These are phyloP conservation scores for Oncorhynchus tshawytscha DNA, from an alignment of 2,113 vertebrate genomes.

Conservation along the genomic window DNA sequence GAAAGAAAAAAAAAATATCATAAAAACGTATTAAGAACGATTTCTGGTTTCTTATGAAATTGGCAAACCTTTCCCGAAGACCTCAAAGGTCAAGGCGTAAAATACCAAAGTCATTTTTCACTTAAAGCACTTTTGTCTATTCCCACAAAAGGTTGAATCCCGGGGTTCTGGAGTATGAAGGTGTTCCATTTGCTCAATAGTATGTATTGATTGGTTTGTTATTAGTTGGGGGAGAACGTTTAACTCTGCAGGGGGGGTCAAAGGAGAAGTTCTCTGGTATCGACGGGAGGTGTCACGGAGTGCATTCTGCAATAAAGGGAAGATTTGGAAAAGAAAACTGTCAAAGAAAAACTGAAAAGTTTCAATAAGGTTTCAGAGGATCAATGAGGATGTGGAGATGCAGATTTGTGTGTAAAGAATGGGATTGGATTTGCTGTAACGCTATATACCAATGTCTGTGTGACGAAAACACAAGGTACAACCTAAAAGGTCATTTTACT, in stretches of 20 bases:
- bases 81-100: slow-evolving; percentile 36
- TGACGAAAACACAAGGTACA: too few relatives aligned
- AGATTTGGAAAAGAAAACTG: slow-evolving; percentile 17
- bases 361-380: too few relatives aligned
- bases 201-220: slow-evolving; percentile 59
- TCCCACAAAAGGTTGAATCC: slow-evolving; percentile 37
- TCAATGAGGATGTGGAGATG: too few relatives aligned
- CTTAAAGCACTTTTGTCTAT: slow-evolving; percentile 28
- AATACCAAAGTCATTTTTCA: slow-evolving; percentile 46
- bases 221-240: slow-evolving; percentile 46
- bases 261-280: slow-evolving; percentile 23
- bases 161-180: slow-evolving; percentile 18
- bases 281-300: slow-evolving; percentile 7
- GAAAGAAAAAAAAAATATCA: slow-evolving; percentile 2
- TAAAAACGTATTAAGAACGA: slow-evolving; percentile 34
- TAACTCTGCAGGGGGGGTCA: slow-evolving; percentile 23
- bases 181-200: slow-evolving; percentile 37
- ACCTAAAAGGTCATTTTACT: not conserved
- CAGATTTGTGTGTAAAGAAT: too few relatives aligned
- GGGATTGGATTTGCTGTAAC: too few relatives aligned
- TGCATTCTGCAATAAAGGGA: slow-evolving; percentile 26
- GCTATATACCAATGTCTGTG: too few relatives aligned
- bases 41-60: slow-evolving; percentile 30
- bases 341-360: too few relatives aligned
- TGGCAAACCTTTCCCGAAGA: slow-evolving; percentile 19